Percentiles rank a stretch among this genome's conserved stretches.
phyloP scores from a whole-genome alignment of 2,888 invertebrate genomes.

The Phalera bucephala region DNA sequence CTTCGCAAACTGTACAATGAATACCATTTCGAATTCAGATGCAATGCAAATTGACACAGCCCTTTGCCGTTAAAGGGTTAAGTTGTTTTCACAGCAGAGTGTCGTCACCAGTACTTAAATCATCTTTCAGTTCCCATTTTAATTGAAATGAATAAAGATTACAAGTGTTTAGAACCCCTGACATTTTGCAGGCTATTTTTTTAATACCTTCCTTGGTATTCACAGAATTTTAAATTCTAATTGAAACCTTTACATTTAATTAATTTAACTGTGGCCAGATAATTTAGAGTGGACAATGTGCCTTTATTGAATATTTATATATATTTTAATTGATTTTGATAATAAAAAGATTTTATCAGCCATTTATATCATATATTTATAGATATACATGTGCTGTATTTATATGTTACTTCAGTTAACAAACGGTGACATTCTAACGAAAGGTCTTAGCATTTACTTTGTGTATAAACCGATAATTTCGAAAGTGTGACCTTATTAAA shows the following conservation, averaged over 20 bases:
- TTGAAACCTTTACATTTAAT: conserved; percentile 17
- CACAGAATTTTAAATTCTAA: conserved; percentile 17
- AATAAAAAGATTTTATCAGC: too few species aligned
- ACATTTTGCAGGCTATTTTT: conserved; percentile 23
- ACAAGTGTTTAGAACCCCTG: conserved; percentile 23
- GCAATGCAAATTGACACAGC: conserved; percentile 68
- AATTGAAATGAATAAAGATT: conserved; percentile 69
- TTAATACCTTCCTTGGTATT: conserved; percentile 8
- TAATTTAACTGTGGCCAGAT: too few species aligned
- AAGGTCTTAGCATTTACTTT: too few species aligned
- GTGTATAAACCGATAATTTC: too few species aligned
- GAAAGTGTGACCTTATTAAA: too few species aligned
- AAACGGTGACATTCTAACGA: too few species aligned
- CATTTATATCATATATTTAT: too few species aligned
- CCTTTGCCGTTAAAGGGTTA: conserved; percentile 61
- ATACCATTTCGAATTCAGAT: conserved; percentile 60
- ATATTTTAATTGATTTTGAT: too few species aligned
- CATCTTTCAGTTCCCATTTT: conserved; percentile 49
- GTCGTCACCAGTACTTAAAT: conserved; percentile 53
- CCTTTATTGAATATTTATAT: too few species aligned
- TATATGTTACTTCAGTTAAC: too few species aligned
- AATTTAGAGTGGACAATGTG: too few species aligned
- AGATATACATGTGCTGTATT: too few species aligned
- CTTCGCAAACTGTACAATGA: conserved; percentile 30
- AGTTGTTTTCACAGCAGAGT: conserved; percentile 77